These are phyloP conservation scores for Neotoma lepida DNA, from an alignment of 2,113 vertebrate genomes.

Conservation along the genomic window DNA sequence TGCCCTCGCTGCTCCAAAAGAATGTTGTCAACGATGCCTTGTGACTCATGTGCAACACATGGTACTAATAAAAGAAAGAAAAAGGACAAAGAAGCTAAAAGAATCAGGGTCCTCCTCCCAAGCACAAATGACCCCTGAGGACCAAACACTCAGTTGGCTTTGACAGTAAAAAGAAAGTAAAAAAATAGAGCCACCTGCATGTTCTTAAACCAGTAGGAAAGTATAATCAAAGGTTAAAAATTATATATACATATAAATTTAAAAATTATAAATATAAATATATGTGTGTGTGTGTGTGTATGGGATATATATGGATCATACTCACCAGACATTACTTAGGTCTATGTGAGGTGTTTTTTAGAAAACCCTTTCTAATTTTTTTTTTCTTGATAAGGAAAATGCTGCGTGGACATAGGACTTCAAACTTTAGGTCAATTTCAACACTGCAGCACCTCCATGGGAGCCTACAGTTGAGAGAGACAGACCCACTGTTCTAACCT, in stretches of 20 bases:
- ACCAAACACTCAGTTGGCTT: background rate
- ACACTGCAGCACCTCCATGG: background rate
- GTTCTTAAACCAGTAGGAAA: background rate
- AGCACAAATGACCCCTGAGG: background rate
- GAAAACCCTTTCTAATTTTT: background rate
- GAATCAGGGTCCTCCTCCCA: background rate
- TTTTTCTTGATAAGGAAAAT: background rate
- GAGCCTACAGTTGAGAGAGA: background rate
- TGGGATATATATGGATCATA: background rate
- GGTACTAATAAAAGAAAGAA: background rate
- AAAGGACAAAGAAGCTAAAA: background rate
- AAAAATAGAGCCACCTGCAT: no score
- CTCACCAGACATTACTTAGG: background rate
- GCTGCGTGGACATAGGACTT: background rate
- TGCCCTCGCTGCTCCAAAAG: background rate
- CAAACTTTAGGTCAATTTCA: background rate
- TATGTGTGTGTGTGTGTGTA: background rate
- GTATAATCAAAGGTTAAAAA: background rate
- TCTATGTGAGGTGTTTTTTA: background rate
- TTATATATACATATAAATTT: background rate
- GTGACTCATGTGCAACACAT: background rate
- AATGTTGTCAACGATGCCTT: background rate
- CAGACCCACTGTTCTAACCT: background rate
- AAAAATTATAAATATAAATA: background rate
- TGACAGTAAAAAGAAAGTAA: background rate